Base-by-base conservation (phyloP, 2,888 invertebrate species). In the Sphaerophoria rueppellii region DNA sequence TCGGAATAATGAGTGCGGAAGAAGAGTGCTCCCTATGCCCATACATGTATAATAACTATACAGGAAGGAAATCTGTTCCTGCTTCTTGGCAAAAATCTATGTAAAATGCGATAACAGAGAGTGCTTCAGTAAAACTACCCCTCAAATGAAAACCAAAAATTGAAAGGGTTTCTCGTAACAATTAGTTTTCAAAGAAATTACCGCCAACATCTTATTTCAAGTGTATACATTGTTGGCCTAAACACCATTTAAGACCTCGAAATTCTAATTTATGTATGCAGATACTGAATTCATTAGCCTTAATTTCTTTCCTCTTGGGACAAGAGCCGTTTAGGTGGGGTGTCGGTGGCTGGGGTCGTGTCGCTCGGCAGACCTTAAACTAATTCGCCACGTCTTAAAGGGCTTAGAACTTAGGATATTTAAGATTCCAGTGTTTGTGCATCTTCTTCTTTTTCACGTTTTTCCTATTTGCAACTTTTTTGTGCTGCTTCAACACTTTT, bases 231-330 rank as follows among this genome's bases (percentile, higher is more conserved):
- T 82, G 77, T 77, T 54, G 6, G 37, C 57, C 46, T 63, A 48
- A 74, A 72, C 54, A 57, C 35, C 70, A 54, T 78, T 57, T 61
- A 78, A 63, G 65, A 69, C 37, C 69, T 43, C 52, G 48, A n/a
- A n/a, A n/a, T n/a, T n/a, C n/a, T 69, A 74, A 82, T 74, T 82
- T 78, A 82, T 61, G 67, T 78, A 73, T 70, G 61, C 81, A 75
- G 80, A 83, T 75, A 72, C 72, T 61, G 75, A 83, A 83, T 80
- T 80, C 83, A 83, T 80, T 85, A 76, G 63, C 67, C 72, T 81
- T 69, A 72, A 85, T 75, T 72, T 85, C 70, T 85, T 85, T 80
- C 60, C 55, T 46, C 55, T 67, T 57, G 34, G 57, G 70, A 16
- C 24, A 58, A 5, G 54, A n/a, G 2, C 9, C 16, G 35, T 1